These are phyloP conservation scores for Torymus texanus DNA, from an alignment of 2,888 invertebrate species.

Conservation along the genomic window DNA sequence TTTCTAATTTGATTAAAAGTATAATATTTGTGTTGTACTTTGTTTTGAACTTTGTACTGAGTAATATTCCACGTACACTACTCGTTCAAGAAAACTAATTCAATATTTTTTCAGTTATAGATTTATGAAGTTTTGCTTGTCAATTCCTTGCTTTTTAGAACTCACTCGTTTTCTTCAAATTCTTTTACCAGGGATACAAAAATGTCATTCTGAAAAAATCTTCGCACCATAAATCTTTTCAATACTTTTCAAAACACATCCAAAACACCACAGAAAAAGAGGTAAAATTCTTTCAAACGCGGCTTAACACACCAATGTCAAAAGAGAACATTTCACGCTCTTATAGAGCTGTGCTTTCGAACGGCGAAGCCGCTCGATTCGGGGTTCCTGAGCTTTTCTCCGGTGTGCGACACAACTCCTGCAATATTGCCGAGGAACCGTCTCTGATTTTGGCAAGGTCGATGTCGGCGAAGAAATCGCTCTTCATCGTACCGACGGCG, in stretches of 20 bases:
- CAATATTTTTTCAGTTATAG: too few species aligned
- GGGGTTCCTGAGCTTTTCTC: constrained; percentile 67
- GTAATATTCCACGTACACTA: too few species aligned
- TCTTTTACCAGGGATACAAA: constrained; percentile 36
- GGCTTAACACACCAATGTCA: background rate
- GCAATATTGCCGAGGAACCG: constrained; percentile 61
- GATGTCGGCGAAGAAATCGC: constrained; percentile 72
- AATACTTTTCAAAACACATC: constrained; percentile 47
- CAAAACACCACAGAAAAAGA: constrained; percentile 11
- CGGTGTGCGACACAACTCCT: constrained; percentile 67
- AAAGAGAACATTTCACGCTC: constrained; percentile 33
- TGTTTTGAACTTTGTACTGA: too few species aligned
- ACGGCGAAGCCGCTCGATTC: constrained; percentile 67
- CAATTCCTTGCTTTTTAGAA: too few species aligned
- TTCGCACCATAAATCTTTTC: background rate
- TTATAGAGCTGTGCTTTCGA: constrained; percentile 73
- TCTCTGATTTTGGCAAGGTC: constrained; percentile 70
- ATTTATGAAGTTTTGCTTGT: too few species aligned
- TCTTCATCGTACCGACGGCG: constrained; percentile 73
- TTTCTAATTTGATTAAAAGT: background rate
- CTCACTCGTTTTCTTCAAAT: background rate
- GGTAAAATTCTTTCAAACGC: background rate
- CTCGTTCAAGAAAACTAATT: too few species aligned
- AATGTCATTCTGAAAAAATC: constrained; percentile 17
- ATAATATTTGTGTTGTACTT: too few species aligned